These are phyloP conservation scores for Neoarius graeffei DNA, from an alignment of 2,113 vertebrate genomes.

Conservation along the genomic window DNA sequence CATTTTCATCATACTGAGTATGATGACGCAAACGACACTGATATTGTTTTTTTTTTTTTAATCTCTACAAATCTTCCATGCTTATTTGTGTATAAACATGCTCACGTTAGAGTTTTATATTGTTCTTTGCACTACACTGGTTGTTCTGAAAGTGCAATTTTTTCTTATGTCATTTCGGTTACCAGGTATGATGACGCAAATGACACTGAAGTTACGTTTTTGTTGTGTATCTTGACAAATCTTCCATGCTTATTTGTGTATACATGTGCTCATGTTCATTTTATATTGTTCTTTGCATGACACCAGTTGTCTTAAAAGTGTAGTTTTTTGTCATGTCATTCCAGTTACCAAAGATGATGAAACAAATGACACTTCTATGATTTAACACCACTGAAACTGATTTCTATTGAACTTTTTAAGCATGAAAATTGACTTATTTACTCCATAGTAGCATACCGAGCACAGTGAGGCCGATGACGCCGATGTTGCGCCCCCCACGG, in stretches of 20 bases:
- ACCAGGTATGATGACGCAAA: background rate
- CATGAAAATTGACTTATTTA: background rate
- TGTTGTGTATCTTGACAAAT: background rate
- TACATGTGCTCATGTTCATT: background rate
- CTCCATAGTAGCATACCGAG: slow-evolving; percentile 75
- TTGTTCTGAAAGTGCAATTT: background rate
- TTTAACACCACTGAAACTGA: background rate
- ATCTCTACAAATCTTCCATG: too few relatives aligned
- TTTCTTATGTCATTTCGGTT: background rate
- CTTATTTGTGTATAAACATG: too few relatives aligned
- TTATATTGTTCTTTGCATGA: too few relatives aligned
- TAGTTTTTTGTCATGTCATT: background rate
- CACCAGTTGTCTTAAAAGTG: background rate
- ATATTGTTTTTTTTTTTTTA: too few relatives aligned
- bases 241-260: background rate
- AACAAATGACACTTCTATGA: background rate
- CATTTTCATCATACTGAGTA: background rate
- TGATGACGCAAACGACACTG: background rate
- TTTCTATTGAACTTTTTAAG: background rate
- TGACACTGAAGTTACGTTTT: background rate
- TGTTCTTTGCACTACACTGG: too few relatives aligned
- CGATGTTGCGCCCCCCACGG: slow-evolving; percentile 91
- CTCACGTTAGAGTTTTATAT: too few relatives aligned
- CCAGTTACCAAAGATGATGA: background rate
- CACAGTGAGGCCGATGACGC: slow-evolving; percentile 94